Evolutionary conservation across 1,140 invertebrate species (phyloP), one percentile per base, ranked within the genome.

Genomic region (Drosophila fuyamai): DNA sequence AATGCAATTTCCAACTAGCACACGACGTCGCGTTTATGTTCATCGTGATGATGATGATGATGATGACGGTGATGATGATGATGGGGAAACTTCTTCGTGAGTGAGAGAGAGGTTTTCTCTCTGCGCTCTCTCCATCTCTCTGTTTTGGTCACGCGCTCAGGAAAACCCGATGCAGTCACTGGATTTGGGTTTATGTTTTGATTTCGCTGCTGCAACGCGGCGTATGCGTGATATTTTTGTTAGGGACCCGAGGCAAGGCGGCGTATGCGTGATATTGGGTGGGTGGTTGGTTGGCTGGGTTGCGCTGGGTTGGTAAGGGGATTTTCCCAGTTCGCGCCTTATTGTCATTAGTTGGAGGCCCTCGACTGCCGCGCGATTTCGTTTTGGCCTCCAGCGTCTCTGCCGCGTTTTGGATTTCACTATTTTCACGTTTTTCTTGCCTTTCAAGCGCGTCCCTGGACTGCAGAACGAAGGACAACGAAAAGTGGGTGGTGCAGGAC

Each of bases 161-260:
- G 54, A 75, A 80, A 85, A 61, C 57, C 80, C 80, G 80, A 73
- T 73, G 63, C 81, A 56, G 46, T 75, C 65, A 67, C 57, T 68
- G 50, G 63, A 77, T 78, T 86, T 83, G 70, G 66, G 66, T 74
- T 89, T 89, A 81, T 89, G 84, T 89, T 89, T 89, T 89, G 84
- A 89, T 89, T 84, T 84, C 76, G 65, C 58, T 41, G 60, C 61
- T 60, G 73, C 76, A 78, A 82, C 62, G 74, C 65, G 84, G 74
- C 80, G 84, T 89, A 89, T 89, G 80, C 84, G 84, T 89, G 66
- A 75, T 89, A 76, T 82, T 76, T 76, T 46, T 66, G 65, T 68
- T 65, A 67, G 60, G 47, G 12, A 16, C 60, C 65, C 41, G 27
- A 43, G 63, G 59, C 63, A 61, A 79, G 58, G 76, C 58, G 82